A percentile compares a stretch with the other conserved stretches of the same genome.
phyloP scores from a whole-genome alignment of 2,888 invertebrate species.

The Ceramica pisi region DNA sequence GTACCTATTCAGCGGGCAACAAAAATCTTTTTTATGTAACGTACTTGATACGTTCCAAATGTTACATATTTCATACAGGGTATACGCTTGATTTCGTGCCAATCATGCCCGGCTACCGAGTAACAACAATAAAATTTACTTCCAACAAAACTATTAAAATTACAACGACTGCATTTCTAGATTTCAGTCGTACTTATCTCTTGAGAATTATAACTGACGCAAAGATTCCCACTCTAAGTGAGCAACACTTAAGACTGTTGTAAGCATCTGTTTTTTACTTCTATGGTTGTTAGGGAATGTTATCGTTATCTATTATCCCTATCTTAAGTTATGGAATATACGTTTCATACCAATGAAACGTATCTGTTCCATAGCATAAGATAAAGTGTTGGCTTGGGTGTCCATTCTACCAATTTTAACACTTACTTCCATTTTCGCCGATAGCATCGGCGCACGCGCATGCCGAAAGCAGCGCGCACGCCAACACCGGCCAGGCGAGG shows the following conservation, averaged over 20 bases:
- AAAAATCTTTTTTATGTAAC: slow-evolving; percentile 29
- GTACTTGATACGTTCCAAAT: slow-evolving; percentile 9
- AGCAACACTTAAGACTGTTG: no score
- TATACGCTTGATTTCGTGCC: slow-evolving; percentile 23
- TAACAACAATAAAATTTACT: slow-evolving; percentile 11
- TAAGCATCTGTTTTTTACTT: no score
- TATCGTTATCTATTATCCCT: no score
- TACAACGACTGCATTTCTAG: neutral
- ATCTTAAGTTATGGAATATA: no score
- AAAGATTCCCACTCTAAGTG: neutral
- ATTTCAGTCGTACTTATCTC: slow-evolving; percentile 3
- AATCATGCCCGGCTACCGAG: slow-evolving; percentile 21
- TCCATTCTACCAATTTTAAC: neutral
- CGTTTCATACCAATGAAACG: no score
- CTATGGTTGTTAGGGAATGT: no score
- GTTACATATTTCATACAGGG: slow-evolving; percentile 16
- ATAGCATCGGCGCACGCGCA: slow-evolving; percentile 76
- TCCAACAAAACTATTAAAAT: slow-evolving; percentile 31
- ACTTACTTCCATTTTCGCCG: slow-evolving; percentile 80
- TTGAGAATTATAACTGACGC: slow-evolving; percentile 15
- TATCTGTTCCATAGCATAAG: neutral
- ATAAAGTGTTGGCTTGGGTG: neutral
- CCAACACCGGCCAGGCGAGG: slow-evolving; percentile 80
- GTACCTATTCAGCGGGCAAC: slow-evolving; percentile 26
- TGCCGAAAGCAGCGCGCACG: slow-evolving; percentile 82